These are phyloP conservation scores for Apamea monoglypha DNA, from an alignment of 2,888 invertebrate species.

Conservation along the genomic window DNA sequence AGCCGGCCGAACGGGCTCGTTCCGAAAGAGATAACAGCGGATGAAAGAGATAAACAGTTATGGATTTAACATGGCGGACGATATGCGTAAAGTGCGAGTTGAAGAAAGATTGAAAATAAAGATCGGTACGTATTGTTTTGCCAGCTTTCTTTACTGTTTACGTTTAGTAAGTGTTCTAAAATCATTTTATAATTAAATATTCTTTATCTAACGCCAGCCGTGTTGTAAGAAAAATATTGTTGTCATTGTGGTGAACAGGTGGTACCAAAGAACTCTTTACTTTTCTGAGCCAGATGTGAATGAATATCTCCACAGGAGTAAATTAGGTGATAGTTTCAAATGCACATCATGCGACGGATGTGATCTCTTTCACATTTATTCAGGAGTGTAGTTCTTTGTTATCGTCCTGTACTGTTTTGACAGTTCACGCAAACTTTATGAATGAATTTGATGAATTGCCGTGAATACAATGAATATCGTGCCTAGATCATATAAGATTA, in stretches of 20 bases:
- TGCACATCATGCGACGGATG: conserved; percentile 60
- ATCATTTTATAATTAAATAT: conserved; percentile 40
- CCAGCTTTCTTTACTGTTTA: conserved; percentile 57
- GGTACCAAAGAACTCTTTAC: conserved; percentile 78
- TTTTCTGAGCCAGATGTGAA: conserved; percentile 77
- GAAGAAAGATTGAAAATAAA: conserved; percentile 98
- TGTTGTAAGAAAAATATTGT: conserved; percentile 74
- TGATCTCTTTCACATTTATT: conserved; percentile 61
- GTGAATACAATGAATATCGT: conserved; percentile 85
- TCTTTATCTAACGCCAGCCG: conserved; percentile 25
- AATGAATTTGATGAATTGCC: conserved; percentile 86
- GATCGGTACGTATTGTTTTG: conserved; percentile 94
- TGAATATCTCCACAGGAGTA: conserved; percentile 72
- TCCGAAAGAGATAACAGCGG: conserved; percentile 91
- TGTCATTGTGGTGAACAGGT: conserved; percentile 88
- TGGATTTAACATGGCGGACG: conserved; percentile 98
- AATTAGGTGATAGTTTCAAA: conserved; percentile 56
- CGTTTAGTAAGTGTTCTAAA: conserved; percentile 42
- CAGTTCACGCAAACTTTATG: conserved; percentile 87
- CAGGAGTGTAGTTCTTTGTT: conserved; percentile 79
- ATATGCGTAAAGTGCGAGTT: conserved; percentile 96
- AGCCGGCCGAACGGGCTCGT: conserved; percentile 89
- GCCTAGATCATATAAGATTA: conserved; percentile 82
- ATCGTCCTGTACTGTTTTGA: conserved; percentile 84
- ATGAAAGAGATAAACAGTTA: conserved; percentile 92